Evolutionary conservation across 2,888 invertebrate genomes (phyloP), one percentile per base, ranked within the genome.

Genomic region (Xiphydria camelus): DNA sequence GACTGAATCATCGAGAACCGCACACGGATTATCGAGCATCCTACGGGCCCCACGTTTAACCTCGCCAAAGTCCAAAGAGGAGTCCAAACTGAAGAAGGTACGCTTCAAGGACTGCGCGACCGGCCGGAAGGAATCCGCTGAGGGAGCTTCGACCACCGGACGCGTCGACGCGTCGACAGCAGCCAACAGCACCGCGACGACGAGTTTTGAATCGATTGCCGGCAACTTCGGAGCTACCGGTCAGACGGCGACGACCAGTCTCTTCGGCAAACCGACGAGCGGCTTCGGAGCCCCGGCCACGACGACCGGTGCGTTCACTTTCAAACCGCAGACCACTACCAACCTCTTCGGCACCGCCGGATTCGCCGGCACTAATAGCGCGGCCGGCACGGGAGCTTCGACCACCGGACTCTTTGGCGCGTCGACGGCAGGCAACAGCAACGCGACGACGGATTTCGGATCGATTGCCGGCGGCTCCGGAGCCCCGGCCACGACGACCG

Each of bases 21-120:
- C n/a, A n/a, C n/a, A n/a, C n/a, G n/a, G n/a, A n/a, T n/a, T n/a
- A n/a, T n/a, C n/a, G n/a, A n/a, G n/a, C n/a, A n/a, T n/a, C n/a
- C n/a, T n/a, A n/a, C n/a, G n/a, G n/a, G n/a, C n/a, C n/a, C n/a
- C n/a, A n/a, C n/a, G n/a, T n/a, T n/a, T n/a, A n/a, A n/a, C n/a
- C n/a, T n/a, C n/a, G n/a, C n/a, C n/a, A n/a, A n/a, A n/a, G n/a
- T n/a, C n/a, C n/a, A n/a, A n/a, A n/a, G n/a, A n/a, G n/a, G n/a
- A n/a, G n/a, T n/a, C n/a, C n/a, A n/a, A n/a, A 0, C 76, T 98
- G 17, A 98, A 99, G 77, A 98, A 99, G 73, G 78, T 99, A 3
- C 84, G 98, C 6, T 78, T 89, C 42, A 98, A 98, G 68, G 98
- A 99, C 77, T 99, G 99, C 73, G 76, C 83, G 17, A 91, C 91